Base-by-base conservation (phyloP, 35 echinoderm and acorn worm genomes). In the Amphiura filiformis region DNA sequence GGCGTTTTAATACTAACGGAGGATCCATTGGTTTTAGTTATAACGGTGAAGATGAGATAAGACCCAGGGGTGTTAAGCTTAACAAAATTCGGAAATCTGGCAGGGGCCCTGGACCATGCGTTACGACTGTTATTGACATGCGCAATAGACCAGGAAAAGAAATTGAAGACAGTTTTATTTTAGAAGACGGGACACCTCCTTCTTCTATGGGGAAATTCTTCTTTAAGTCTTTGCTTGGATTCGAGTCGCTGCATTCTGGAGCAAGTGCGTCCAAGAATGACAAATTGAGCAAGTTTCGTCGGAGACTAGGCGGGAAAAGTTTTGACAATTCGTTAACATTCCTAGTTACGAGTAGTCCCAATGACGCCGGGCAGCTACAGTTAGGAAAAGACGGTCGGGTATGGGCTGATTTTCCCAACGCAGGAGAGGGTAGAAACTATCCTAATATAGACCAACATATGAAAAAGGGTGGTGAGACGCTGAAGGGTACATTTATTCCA, bases 111-210 rank as follows among this genome's bases (percentile, higher is more conserved):
- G 92, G 92, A n/a, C 92, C 92, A 0, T 76, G 78, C 18, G 85
- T 93, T 38, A 34, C 82, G 26, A 52, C 61, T 36, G 77, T 93
- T 23, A 86, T 93, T n/a, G 92, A 93, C 31, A 93, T 93, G 92
- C 84, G 92, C 49, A 38, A 57, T 17, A 35, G 76, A 39, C 92
- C 92, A 28, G 81, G 65, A 61, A 87, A 78, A 33, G 40, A 65
- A 26, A 17, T 93, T 9, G 81, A 89, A 80, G 92, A 93, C 14
- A 87, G 91, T 17, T 78, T 84, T 37, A 87, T 93, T 35, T 76
- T 93, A 40, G 87, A 93, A 77, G 92, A 93, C 81, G 92, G 92
- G 31, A 93, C 92, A 22, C 92, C 92, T 0, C 92, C 92, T 13
- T 80, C 75, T 52, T 70, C 37, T 80, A 83, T 81, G 47, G 92